Conservation (phyloP, 2,113 vertebrate genomes). For the Amazona vittata region DNA sequence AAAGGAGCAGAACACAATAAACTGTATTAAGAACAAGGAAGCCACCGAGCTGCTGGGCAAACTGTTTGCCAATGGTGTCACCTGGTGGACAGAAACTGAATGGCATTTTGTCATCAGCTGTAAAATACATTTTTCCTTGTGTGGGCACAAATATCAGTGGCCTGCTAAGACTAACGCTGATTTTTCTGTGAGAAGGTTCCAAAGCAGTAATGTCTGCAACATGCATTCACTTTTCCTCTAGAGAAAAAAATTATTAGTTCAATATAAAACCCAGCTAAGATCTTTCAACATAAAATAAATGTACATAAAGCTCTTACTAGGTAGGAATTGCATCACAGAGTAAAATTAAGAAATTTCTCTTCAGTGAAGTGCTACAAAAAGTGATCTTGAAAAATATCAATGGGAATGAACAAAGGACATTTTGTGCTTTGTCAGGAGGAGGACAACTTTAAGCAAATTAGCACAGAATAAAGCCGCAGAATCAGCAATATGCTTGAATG, state of each 20-base stretch:
- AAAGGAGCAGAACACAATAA: not conserved
- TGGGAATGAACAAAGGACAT: not conserved
- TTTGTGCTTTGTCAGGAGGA: not conserved
- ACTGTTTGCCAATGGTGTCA: not conserved
- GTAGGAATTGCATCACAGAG: not conserved
- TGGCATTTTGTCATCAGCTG: not conserved
- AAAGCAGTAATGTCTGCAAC: not conserved
- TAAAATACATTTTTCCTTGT: not conserved
- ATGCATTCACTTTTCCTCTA: not conserved
- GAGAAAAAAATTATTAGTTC: not conserved
- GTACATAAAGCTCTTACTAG: not conserved
- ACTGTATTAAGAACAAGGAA: fast-evolving
- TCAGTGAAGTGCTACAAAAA: not conserved
- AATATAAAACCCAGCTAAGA: not conserved
- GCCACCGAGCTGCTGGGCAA: not conserved
- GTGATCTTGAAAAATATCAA: not conserved
- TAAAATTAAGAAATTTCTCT: not conserved
- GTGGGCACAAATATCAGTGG: not conserved
- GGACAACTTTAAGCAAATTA: not conserved
- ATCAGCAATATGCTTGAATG: not conserved
- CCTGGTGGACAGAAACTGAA: not conserved
- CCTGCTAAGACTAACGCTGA: not conserved
- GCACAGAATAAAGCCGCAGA: not conserved
- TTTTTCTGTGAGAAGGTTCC: not conserved
- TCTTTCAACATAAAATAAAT: not conserved